Conservation (phyloP, 2,113 vertebrate genomes). For the Promerops cafer region DNA sequence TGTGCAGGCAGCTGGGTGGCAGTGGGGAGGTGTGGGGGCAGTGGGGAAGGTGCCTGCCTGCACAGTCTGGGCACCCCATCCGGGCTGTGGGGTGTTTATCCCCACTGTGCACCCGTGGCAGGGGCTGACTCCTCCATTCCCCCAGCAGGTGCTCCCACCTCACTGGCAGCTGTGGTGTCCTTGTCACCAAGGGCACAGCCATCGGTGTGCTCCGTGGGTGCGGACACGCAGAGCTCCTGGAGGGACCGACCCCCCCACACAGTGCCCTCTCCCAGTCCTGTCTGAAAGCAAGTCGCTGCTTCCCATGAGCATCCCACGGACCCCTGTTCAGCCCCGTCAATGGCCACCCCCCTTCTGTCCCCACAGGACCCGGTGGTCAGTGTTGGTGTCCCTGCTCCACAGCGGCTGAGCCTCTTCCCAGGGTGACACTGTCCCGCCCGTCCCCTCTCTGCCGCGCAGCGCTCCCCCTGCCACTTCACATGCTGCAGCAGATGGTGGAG, state of each 20-base stretch:
- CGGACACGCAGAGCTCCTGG: not conserved
- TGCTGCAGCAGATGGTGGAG: constrained; percentile 32
- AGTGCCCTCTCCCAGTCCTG: not conserved
- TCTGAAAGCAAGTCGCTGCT: not conserved
- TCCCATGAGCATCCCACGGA: not conserved
- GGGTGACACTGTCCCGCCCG: not conserved
- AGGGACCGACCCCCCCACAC: not conserved
- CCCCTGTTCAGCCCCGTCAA: rapidly evolving
- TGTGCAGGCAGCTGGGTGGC: not conserved
- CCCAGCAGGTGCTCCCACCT: not conserved
- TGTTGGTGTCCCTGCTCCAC: rapidly evolving
- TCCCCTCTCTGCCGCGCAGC: not conserved
- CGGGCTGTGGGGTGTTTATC: rapidly evolving
- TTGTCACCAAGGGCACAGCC: not conserved
- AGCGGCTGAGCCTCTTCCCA: not conserved
- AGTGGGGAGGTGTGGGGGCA: rapidly evolving
- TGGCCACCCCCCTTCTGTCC: not conserved
- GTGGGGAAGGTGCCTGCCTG: rapidly evolving
- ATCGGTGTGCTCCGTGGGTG: not conserved
- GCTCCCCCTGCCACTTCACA: rapidly evolving
- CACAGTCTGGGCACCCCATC: rapidly evolving
- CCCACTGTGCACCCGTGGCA: rapidly evolving
- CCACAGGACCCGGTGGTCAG: rapidly evolving
- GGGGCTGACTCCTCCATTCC: not conserved
- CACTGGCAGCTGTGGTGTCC: not conserved